These are phyloP conservation scores for Acrossocheilus wenchowensis DNA, from an alignment of 2,797 vertebrate genomes.

Conservation along the genomic window DNA sequence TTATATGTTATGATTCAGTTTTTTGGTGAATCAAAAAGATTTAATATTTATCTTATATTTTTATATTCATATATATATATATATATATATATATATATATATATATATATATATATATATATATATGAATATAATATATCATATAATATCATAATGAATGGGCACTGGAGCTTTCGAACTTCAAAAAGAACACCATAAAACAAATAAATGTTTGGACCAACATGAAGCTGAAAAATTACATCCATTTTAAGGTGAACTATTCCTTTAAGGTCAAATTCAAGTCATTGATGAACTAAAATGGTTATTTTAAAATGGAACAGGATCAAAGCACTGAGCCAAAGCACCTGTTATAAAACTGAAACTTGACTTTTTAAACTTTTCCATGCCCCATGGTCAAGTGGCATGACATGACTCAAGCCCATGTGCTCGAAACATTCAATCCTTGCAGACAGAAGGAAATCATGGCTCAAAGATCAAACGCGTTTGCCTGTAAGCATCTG, in stretches of 20 bases:
- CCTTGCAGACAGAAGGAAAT: neutral
- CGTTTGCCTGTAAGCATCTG: neutral
- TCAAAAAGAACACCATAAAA: neutral
- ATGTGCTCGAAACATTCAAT: neutral
- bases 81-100: too few species aligned
- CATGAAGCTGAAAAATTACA: neutral
- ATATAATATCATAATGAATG: neutral
- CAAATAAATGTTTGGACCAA: neutral
- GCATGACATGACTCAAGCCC: conserved; percentile 11
- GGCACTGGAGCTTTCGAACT: neutral
- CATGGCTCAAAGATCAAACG: neutral
- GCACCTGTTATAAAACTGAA: neutral
- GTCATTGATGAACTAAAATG: neutral
- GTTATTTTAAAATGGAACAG: neutral
- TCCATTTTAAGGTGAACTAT: neutral
- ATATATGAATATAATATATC: too few species aligned
- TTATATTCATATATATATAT: neutral
- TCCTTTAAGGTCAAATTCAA: neutral
- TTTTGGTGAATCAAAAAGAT: neutral
- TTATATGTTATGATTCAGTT: neutral
- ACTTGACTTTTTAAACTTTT: neutral
- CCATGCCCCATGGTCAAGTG: neutral
- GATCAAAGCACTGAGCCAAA: conserved; percentile 3
- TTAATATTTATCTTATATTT: neutral
- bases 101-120: neutral